Percentiles rank a stretch among this genome's conserved stretches.
Evolutionary conservation across 2,888 invertebrate genomes (phyloP).

Genomic region (Sinhomidia bicolor): DNA sequence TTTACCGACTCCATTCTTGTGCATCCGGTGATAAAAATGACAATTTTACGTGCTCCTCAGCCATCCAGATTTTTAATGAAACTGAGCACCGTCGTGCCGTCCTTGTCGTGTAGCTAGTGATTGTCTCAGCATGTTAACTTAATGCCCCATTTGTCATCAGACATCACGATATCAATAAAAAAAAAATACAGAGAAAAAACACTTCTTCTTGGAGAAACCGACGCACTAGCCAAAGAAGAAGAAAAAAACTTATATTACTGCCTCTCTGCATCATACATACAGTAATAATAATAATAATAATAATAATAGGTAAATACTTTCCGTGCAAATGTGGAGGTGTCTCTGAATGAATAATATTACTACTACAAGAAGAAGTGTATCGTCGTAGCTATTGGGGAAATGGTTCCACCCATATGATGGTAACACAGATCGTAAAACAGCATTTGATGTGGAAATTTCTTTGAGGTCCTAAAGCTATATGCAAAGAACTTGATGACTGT

Average conservation of each 20-base stretch:
- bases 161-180: neutral
- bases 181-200: neutral
- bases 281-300: too few species aligned
- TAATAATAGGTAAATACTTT: too few species aligned
- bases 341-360: constrained; percentile 12
- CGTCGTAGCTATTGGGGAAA: neutral
- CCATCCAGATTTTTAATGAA: neutral
- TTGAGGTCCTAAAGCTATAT: too few species aligned
- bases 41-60: neutral
- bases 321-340: constrained; percentile 43
- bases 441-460: neutral
- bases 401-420: constrained; percentile 51
- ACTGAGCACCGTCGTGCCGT: neutral
- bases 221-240: too few species aligned
- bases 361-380: too few species aligned
- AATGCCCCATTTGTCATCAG: constrained; percentile 29
- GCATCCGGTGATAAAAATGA: constrained; percentile 16
- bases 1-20: neutral
- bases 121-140: neutral
- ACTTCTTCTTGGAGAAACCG: constrained; percentile 18
- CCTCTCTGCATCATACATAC: too few species aligned
- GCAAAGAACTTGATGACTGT: neutral
- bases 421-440: neutral
- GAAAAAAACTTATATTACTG: too few species aligned
- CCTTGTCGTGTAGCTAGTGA: neutral